Conservation (phyloP, 2,113 vertebrate genomes). For the Pleuronectes platessa region DNA sequence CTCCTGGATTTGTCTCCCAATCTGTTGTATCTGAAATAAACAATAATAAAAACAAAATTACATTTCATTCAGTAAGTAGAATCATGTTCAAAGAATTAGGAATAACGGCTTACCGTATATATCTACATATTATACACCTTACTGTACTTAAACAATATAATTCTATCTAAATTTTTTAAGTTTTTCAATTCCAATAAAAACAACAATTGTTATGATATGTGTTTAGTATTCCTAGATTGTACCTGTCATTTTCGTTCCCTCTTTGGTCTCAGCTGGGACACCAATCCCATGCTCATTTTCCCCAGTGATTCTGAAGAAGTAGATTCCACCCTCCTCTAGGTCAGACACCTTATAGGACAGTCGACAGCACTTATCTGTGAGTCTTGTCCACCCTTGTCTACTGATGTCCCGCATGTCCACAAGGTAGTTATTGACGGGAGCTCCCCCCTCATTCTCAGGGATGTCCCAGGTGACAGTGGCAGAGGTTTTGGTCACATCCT, state of each 20-base stretch:
- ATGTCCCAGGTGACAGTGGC: slow-evolving; percentile 93
- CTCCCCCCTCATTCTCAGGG: slow-evolving; percentile 97
- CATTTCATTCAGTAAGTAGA: slow-evolving; percentile 10
- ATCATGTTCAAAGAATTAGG: not conserved
- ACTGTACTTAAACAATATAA: not conserved
- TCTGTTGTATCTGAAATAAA: slow-evolving; percentile 67
- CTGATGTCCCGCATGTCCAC: slow-evolving; percentile 96
- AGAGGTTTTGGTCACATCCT: slow-evolving; percentile 92
- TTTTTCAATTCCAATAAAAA: not conserved
- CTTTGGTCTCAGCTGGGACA: slow-evolving; percentile 90
- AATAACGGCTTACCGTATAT: not conserved
- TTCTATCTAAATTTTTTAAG: not conserved
- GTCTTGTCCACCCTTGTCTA: slow-evolving; percentile 93
- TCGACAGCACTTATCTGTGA: slow-evolving; percentile 91
- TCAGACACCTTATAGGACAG: slow-evolving; percentile 91
- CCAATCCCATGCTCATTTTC: slow-evolving; percentile 96
- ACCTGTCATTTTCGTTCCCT: slow-evolving; percentile 97
- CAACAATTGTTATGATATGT: not conserved
- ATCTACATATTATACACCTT: not conserved
- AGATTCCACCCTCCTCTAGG: slow-evolving; percentile 93
- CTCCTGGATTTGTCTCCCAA: slow-evolving; percentile 67
- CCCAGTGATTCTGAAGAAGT: slow-evolving; percentile 94
- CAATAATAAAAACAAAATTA: not conserved
- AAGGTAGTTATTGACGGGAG: slow-evolving; percentile 92
- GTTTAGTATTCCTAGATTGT: slow-evolving; percentile 16